Evolutionary conservation across 2,888 invertebrate genomes (phyloP).

Genomic region (Atrina japonica): DNA sequence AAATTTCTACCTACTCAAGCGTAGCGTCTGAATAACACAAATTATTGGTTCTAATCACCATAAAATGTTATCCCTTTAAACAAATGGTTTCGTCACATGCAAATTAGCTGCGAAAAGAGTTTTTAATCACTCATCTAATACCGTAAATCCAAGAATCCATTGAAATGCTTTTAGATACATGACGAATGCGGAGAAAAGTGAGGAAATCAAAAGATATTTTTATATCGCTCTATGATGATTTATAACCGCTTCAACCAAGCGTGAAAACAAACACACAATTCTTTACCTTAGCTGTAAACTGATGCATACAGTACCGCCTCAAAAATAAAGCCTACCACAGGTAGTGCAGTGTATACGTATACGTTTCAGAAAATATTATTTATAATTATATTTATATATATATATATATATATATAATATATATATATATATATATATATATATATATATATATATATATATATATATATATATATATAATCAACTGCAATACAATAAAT

Average conservation of each 20-base stretch:
- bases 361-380: no score
- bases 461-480: no score
- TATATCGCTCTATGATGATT: neutral
- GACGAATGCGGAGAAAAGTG: slow-evolving; percentile 1
- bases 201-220: slow-evolving; percentile 18
- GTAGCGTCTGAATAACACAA: slow-evolving; percentile 19
- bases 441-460: slow-evolving; percentile 21
- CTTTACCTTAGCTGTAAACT: slow-evolving; percentile 11
- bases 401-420: neutral
- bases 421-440: neutral
- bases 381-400: no score
- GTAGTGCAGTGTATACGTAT: no score
- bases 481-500: no score
- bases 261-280: slow-evolving; percentile 17
- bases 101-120: slow-evolving; percentile 4
- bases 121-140: slow-evolving; percentile 10
- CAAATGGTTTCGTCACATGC: slow-evolving; percentile 19
- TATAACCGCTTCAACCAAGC: slow-evolving; percentile 7
- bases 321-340: no score
- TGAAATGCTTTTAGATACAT: slow-evolving; percentile 10
- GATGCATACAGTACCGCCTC: no score
- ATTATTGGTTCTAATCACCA: slow-evolving; percentile 19
- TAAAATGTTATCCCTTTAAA: neutral
- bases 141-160: slow-evolving; percentile 15
- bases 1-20: slow-evolving; percentile 24